A percentile compares a stretch with the other conserved stretches of the same genome.
Conservation (phyloP, 2,888 invertebrate genomes). For the Apotomis betuletana region DNA sequence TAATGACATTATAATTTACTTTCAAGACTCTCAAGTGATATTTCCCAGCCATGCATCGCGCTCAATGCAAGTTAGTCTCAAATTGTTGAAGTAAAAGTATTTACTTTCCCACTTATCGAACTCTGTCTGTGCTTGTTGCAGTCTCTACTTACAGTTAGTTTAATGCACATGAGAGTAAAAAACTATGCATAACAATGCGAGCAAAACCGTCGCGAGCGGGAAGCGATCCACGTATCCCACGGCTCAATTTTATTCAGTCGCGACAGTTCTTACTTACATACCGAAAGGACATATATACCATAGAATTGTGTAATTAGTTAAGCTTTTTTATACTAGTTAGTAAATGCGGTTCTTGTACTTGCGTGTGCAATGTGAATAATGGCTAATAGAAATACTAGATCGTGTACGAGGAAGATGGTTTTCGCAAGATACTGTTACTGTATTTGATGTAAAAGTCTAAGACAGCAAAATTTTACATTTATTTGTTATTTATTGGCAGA, state of each 20-base stretch:
- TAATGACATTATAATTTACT: too few species aligned
- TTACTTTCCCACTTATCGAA: not conserved
- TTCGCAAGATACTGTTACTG: constrained; percentile 5
- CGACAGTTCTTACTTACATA: too few species aligned
- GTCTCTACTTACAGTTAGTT: not conserved
- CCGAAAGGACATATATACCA: not conserved
- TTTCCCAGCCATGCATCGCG: too few species aligned
- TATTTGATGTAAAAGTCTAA: not conserved
- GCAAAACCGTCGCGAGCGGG: constrained; percentile 31
- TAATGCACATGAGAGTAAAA: constrained; percentile 17
- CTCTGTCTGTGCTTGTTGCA: not conserved
- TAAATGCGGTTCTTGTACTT: not conserved
- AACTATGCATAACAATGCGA: constrained; percentile 23
- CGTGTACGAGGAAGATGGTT: not conserved
- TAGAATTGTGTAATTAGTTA: not conserved
- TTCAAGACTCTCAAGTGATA: too few species aligned
- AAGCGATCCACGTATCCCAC: constrained; percentile 14
- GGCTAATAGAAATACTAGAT: constrained; percentile 25
- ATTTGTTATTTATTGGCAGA: too few species aligned
- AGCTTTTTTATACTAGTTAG: not conserved
- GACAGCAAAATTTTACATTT: not conserved
- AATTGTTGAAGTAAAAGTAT: too few species aligned
- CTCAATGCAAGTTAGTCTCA: too few species aligned
- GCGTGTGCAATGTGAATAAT: constrained; percentile 3
- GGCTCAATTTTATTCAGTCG: constrained; percentile 12